Evolutionary conservation across 2,797 vertebrate species (phyloP).

Genomic region (Cetoscarus ocellatus): DNA sequence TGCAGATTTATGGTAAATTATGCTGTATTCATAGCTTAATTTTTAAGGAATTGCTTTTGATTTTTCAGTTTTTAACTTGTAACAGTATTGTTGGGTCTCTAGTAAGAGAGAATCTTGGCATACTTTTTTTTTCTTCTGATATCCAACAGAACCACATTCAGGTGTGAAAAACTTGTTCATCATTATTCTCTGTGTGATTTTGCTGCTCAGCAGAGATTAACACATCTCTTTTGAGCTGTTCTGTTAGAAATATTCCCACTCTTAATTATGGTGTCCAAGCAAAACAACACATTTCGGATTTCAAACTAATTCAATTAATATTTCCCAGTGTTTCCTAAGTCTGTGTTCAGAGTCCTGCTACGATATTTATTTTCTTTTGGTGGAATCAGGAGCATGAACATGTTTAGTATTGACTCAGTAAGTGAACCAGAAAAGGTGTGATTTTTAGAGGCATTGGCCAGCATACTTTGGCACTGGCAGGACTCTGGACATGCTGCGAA

Average conservation of each 20-base stretch:
- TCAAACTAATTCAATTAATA: not conserved
- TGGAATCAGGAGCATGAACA: conserved; percentile 40
- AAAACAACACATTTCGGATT: not conserved
- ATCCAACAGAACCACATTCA: too few species aligned
- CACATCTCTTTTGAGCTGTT: not conserved
- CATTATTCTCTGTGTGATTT: too few species aligned
- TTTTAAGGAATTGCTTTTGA: too few species aligned
- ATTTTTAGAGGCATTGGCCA: conserved; percentile 29
- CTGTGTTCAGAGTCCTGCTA: conserved; percentile 1
- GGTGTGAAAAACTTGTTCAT: too few species aligned
- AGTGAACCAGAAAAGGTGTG: conserved; percentile 45
- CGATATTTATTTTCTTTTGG: conserved; percentile 15
- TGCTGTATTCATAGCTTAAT: too few species aligned
- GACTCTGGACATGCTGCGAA: conserved; percentile 30
- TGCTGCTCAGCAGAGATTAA: not conserved
- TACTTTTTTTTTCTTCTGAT: too few species aligned
- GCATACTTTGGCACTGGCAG: conserved; percentile 51
- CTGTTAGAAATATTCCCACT: not conserved
- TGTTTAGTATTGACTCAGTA: conserved; percentile 56
- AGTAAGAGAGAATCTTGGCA: too few species aligned
- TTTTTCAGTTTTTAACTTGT: too few species aligned
- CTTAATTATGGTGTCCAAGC: not conserved
- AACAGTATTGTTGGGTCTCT: too few species aligned
- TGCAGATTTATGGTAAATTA: not conserved
- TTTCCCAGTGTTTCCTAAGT: conserved; percentile 6